Conservation (phyloP, 2,797 vertebrate genomes). For the Amazonetta brasiliensis region DNA sequence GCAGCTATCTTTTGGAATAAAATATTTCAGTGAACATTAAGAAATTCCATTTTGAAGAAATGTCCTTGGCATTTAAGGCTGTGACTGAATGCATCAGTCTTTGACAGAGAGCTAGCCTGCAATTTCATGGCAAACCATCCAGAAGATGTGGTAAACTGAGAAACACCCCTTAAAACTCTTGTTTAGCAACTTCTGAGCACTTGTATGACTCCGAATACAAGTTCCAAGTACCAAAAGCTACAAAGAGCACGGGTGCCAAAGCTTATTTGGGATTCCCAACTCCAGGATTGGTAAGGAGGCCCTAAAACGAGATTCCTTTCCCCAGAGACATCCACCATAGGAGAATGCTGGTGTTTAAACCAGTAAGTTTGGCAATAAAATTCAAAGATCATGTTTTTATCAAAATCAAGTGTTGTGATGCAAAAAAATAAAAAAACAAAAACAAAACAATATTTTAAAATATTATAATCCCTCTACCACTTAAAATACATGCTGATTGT, state of each 20-base stretch:
- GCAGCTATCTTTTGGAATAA: background rate
- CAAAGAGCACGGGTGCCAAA: background rate
- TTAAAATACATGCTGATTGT: background rate
- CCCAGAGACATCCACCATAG: background rate
- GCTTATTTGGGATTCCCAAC: background rate
- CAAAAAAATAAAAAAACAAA: background rate
- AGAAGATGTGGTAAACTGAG: background rate
- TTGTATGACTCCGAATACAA: background rate
- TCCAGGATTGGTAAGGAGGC: background rate
- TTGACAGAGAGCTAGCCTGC: background rate
- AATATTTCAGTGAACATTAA: constrained; percentile 4
- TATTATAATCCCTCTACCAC: background rate
- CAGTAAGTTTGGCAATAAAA: background rate
- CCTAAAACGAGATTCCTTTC: background rate
- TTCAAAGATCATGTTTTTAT: background rate
- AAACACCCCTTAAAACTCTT: background rate
- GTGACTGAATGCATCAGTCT: constrained; percentile 9
- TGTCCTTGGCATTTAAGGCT: constrained; percentile 18
- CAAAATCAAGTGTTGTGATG: background rate
- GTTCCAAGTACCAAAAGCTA: background rate
- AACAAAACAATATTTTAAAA: background rate
- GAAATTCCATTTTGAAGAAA: background rate
- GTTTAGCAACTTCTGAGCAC: background rate
- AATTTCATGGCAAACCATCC: background rate
- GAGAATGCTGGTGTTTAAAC: background rate